Evolutionary conservation across 2,797 vertebrate species (phyloP).

Genomic region (Balearica regulorum): DNA sequence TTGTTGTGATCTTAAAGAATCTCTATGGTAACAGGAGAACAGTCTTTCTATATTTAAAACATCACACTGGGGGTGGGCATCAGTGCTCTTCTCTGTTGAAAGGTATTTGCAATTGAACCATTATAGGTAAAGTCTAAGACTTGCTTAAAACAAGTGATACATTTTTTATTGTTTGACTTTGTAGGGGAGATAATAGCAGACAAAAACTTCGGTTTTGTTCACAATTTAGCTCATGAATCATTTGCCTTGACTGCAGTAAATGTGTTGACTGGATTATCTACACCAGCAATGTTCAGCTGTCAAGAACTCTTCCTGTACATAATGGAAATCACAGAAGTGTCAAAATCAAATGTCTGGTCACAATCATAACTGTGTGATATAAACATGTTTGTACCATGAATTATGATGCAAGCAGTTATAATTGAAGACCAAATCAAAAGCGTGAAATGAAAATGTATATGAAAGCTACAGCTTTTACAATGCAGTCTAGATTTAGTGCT

Average conservation of each 20-base stretch:
- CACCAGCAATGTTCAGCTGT: background rate
- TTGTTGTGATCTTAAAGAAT: background rate
- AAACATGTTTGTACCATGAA: background rate
- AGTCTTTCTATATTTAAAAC: constrained; percentile 33
- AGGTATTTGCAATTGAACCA: background rate
- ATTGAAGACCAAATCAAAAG: background rate
- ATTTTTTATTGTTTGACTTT: background rate
- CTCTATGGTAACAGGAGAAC: constrained; percentile 44
- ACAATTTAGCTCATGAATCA: background rate
- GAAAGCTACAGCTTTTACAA: background rate
- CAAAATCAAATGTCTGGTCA: background rate
- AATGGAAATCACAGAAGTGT: background rate
- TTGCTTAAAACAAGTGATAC: background rate
- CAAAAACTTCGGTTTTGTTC: background rate
- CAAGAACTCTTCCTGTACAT: background rate
- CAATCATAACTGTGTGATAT: background rate
- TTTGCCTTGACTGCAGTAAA: background rate
- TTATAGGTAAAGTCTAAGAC: background rate
- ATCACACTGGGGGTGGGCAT: background rate
- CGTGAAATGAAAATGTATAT: background rate
- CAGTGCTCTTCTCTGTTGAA: background rate
- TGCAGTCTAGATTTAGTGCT: background rate
- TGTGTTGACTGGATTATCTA: background rate
- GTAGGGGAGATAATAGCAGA: background rate
- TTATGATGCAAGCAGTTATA: background rate